Conservation (phyloP, 2,797 vertebrate genomes). For the Aythya fuligula region DNA sequence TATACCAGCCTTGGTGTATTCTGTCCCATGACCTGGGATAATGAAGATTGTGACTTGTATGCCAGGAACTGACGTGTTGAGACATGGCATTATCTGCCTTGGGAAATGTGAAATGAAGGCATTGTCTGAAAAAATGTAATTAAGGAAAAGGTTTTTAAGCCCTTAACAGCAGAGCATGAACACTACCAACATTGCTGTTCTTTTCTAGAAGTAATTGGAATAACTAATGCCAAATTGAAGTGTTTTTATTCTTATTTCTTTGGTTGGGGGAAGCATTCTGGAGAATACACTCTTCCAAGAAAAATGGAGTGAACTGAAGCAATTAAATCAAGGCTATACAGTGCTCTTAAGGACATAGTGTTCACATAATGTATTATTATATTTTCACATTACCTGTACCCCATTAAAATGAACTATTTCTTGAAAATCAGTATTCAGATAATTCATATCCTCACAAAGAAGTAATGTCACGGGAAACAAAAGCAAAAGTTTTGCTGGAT, state of each 20-base stretch:
- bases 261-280: background rate
- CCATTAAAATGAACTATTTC: background rate
- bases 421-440: conserved; percentile 33
- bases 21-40: conserved; percentile 10
- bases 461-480: background rate
- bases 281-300: background rate
- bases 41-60: conserved; percentile 12
- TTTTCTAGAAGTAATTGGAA: conserved; percentile 6
- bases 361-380: conserved; percentile 27
- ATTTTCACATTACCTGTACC: conserved; percentile 26
- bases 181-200: background rate
- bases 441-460: conserved; percentile 22
- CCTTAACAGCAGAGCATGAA: conserved; percentile 2
- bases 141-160: conserved; percentile 38
- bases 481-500: background rate
- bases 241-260: conserved; percentile 7
- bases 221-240: conserved; percentile 1
- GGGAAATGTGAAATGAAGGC: conserved; percentile 51
- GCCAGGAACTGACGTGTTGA: conserved; percentile 14
- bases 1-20: background rate
- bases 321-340: background rate
- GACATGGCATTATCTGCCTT: conserved; percentile 47
- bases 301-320: background rate
- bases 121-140: conserved; percentile 29
- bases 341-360: background rate